Evolutionary conservation across 1,140 invertebrate species (phyloP), one percentile per base, ranked within the genome.

Genomic region (Apis dorsata): DNA sequence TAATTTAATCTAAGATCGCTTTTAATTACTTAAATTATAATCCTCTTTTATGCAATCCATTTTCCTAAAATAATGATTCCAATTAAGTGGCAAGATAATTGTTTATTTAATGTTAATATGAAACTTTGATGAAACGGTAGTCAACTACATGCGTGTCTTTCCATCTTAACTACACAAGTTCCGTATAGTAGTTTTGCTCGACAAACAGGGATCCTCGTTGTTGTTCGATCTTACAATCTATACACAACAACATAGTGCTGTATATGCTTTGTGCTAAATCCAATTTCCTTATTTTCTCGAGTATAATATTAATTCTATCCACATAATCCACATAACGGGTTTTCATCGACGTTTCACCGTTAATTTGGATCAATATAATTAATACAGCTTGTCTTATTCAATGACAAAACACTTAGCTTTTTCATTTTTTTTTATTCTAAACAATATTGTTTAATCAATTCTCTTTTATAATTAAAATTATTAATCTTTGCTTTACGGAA

Each of bases 221-320:
- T 73, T 59, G 53, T 73, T 73, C 24, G 7, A 73, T 59, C 71
- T 59, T 73, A 44, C 69, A 24, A 70, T 11, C 69, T 70, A 24
- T 70, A 24, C 71, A 44, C 44, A 73, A 57, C 71, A 73, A 44
- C 28, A 12, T 10, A 73, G 34, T 34, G 51, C 10, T 24, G 1
- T 34, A 72, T 73, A 53, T 17, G 19, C 28, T 3, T 17, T 21
- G 5, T 9, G 19, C 11, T 2, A 44, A 19, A 73, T 2, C 11
- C 28, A 55, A 73, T 73, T 59, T 13, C 49, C 7, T 11, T 55
- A 51, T 34, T 53, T 7, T 59, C 53, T 59, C 21, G 1, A 34
- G 19, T 59, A 17, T 73, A 57, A 34, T 34, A 73, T 73, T 34
- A 59, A 44, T 73, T 21, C 55, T 8, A 17, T 57, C 3, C 3